Percentiles rank a stretch among this genome's conserved stretches.
phyloP scores from a whole-genome alignment of 2,888 invertebrate genomes.

The Gerosis bhagava region DNA sequence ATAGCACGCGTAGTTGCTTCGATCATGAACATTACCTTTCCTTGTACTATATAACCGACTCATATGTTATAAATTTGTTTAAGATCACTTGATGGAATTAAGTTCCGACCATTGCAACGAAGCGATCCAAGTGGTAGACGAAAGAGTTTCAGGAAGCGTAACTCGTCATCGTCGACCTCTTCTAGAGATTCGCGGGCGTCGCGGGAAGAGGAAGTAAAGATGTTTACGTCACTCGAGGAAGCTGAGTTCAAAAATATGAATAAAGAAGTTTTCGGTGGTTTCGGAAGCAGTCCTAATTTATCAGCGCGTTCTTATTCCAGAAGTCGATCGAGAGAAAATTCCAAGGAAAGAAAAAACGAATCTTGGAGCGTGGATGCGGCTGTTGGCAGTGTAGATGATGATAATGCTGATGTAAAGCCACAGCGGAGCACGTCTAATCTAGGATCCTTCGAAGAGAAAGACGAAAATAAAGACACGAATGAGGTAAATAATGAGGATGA shows the following conservation, averaged over 20 bases:
- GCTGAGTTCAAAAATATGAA: slow-evolving; percentile 77
- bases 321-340: slow-evolving; percentile 75
- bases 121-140: slow-evolving; percentile 84
- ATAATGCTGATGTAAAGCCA: slow-evolving; percentile 38
- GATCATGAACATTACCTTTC: slow-evolving; percentile 48
- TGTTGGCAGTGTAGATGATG: slow-evolving; percentile 47
- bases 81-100: slow-evolving; percentile 86
- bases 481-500: slow-evolving; percentile 72
- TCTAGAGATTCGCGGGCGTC: slow-evolving; percentile 83
- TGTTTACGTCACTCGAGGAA: slow-evolving; percentile 85
- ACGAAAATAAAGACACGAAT: slow-evolving; percentile 50
- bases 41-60: slow-evolving; percentile 69
- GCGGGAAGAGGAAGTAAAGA: slow-evolving; percentile 84
- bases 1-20: slow-evolving; percentile 54
- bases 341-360: slow-evolving; percentile 55
- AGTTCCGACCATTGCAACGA: slow-evolving; percentile 82
- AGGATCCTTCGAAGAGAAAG: slow-evolving; percentile 70
- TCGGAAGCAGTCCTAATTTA: slow-evolving; percentile 76
- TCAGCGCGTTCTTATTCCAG: slow-evolving; percentile 78
- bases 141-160: slow-evolving; percentile 82
- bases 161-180: slow-evolving; percentile 83
- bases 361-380: slow-evolving; percentile 55
- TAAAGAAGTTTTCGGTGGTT: slow-evolving; percentile 47
- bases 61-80: slow-evolving; percentile 73
- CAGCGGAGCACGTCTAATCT: slow-evolving; percentile 54